Percentiles rank a stretch among this genome's conserved stretches.
Evolutionary conservation across 2,113 vertebrate genomes (phyloP).

Genomic region (Nesospiza acunhae): DNA sequence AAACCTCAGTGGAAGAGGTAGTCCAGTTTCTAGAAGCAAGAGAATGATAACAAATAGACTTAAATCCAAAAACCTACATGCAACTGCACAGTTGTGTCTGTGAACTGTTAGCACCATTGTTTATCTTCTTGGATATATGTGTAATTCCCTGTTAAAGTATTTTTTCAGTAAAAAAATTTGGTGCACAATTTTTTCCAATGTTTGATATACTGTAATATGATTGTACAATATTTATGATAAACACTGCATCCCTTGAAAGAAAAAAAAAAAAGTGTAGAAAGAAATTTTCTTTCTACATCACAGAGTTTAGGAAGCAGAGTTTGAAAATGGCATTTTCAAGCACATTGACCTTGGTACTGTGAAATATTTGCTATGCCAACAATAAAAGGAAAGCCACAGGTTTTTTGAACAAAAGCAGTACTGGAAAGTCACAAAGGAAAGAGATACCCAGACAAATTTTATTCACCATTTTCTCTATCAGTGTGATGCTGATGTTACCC

Average conservation of each 20-base stretch:
- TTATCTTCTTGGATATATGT: not conserved
- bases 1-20: not conserved
- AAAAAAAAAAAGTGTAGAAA: not conserved
- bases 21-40: not conserved
- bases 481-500: not conserved
- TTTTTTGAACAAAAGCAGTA: not conserved
- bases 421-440: not conserved
- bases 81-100: not conserved
- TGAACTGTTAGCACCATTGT: not conserved
- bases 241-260: not conserved
- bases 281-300: not conserved
- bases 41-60: not conserved
- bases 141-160: not conserved
- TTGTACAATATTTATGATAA: not conserved
- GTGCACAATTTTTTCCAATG: not conserved
- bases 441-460: not conserved
- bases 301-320: not conserved
- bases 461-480: not conserved
- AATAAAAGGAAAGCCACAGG: not conserved
- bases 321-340: not conserved
- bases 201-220: not conserved
- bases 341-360: not conserved
- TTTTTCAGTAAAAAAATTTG: not conserved
- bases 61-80: not conserved
- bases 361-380: not conserved